Percentiles rank a stretch among this genome's conserved stretches.
phyloP scores from a whole-genome alignment of 2,888 invertebrate species.

The Zhuqinia jingwanae region DNA sequence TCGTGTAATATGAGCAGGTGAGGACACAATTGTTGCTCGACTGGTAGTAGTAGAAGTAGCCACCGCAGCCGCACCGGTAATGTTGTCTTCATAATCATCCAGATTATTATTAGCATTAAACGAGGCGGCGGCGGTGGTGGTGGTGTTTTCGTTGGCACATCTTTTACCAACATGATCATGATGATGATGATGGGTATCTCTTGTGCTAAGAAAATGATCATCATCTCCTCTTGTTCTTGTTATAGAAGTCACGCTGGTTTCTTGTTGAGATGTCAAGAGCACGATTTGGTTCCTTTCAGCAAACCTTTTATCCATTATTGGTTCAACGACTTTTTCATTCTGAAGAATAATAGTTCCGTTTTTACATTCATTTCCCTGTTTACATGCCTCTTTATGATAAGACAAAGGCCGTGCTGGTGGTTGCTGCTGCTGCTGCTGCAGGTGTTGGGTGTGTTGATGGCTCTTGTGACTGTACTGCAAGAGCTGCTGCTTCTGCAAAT shows the following conservation, averaged over 20 bases:
- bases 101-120: constrained; percentile 45
- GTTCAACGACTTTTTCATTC: constrained; percentile 74
- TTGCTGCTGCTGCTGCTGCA: constrained; percentile 49
- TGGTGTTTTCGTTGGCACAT: constrained; percentile 17
- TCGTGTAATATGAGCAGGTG: constrained; percentile 3
- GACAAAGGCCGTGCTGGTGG: constrained; percentile 55
- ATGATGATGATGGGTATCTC: constrained; percentile 13
- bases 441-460: constrained; percentile 68
- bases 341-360: constrained; percentile 66
- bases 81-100: constrained; percentile 46
- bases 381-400: constrained; percentile 56
- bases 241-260: constrained; percentile 66
- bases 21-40: constrained; percentile 29
- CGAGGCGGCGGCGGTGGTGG: not conserved
- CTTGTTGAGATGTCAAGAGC: constrained; percentile 71
- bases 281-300: constrained; percentile 66
- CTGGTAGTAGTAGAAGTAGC: too few relatives aligned
- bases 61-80: not conserved
- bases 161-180: constrained; percentile 22
- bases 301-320: constrained; percentile 71
- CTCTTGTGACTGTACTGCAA: constrained; percentile 26
- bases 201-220: constrained; percentile 1
- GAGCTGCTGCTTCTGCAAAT: constrained; percentile 42
- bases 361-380: constrained; percentile 67
- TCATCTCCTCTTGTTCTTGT: constrained; percentile 26